Conservation (phyloP, 2,888 invertebrate species). For the Cryptocheilus praepositus region DNA sequence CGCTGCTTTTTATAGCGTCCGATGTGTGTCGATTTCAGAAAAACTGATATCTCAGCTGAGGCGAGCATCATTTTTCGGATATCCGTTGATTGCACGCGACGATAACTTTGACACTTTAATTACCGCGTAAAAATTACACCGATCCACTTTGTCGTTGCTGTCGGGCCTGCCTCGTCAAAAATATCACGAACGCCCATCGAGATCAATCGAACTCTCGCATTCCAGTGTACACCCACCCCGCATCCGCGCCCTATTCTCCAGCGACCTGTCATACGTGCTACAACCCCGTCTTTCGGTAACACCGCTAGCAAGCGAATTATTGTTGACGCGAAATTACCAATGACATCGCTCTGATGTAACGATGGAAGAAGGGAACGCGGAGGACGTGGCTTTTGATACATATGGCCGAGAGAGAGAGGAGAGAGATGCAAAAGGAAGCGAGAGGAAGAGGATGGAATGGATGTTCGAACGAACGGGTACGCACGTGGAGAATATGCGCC, state of each 20-base stretch:
- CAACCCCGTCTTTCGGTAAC: conserved; percentile 6
- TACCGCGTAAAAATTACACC: not conserved
- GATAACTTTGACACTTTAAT: too few species aligned
- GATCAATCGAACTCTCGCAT: conserved; percentile 1
- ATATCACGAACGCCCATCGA: not conserved
- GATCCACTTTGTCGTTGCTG: not conserved
- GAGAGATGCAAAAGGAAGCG: not conserved
- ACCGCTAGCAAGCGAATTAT: conserved; percentile 27
- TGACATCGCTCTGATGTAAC: conserved; percentile 21
- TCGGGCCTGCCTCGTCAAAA: not conserved
- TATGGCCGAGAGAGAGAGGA: conserved; percentile 1
- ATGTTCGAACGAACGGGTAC: not conserved
- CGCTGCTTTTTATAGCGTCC: too few species aligned
- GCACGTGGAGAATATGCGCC: conserved; percentile 11
- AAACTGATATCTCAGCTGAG: too few species aligned
- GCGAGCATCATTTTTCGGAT: too few species aligned
- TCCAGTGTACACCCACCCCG: not conserved
- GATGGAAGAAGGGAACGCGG: conserved; percentile 6
- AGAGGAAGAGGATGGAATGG: conserved; percentile 9
- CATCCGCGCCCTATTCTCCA: conserved; percentile 10
- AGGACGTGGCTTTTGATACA: not conserved
- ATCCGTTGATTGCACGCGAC: too few species aligned
- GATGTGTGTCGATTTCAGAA: too few species aligned
- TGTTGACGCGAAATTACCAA: conserved; percentile 45
- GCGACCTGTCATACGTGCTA: conserved; percentile 7